phyloP scores from a whole-genome alignment of 2,797 vertebrate species.

The Molossus molossus region DNA sequence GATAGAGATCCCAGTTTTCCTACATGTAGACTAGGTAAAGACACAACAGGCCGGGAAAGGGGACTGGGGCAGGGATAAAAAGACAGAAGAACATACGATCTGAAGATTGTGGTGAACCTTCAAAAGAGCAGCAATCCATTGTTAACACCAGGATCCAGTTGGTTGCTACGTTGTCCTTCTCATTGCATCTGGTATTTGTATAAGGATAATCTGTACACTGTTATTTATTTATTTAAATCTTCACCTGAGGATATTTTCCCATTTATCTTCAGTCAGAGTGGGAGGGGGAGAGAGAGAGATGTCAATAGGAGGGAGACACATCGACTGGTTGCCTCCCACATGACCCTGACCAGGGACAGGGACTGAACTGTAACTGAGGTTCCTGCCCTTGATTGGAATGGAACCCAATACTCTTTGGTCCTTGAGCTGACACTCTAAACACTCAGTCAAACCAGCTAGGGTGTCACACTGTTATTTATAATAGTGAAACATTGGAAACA shows the following conservation, averaged over 20 bases:
- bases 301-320: too few relatives aligned
- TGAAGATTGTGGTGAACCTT: not conserved
- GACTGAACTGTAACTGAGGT: too few relatives aligned
- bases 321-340: too few relatives aligned
- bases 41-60: not conserved
- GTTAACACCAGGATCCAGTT: not conserved
- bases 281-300: too few relatives aligned
- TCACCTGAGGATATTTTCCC: too few relatives aligned
- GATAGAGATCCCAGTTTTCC: constrained; percentile 21
- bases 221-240: not conserved
- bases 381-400: too few relatives aligned
- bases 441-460: too few relatives aligned
- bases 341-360: too few relatives aligned
- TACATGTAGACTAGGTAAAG: not conserved
- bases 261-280: too few relatives aligned
- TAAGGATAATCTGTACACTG: not conserved
- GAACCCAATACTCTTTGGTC: too few relatives aligned
- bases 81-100: not conserved
- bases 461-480: not conserved
- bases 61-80: not conserved
- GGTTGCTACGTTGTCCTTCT: not conserved
- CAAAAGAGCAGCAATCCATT: not conserved
- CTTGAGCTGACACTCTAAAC: too few relatives aligned
- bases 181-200: not conserved
- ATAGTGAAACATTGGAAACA: not conserved